Base-by-base conservation (phyloP, 2,113 vertebrate genomes). In the Sphyrna mokarran region DNA sequence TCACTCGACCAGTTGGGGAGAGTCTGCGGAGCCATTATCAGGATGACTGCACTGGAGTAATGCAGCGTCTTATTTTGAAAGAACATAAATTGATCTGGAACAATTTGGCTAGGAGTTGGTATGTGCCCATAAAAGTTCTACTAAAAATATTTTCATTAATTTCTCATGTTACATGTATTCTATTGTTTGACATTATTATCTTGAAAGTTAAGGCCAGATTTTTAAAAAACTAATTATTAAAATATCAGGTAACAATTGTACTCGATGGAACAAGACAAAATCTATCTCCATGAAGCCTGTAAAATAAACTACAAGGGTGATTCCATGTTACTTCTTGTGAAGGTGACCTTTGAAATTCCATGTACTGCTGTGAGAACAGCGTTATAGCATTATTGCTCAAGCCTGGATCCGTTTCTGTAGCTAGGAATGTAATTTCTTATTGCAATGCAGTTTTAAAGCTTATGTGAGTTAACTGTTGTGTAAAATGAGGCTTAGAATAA, bases 21-120 rank as follows among this genome's bases (percentile, higher is more conserved):
- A 96, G 97, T 4, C 96, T 99, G 69, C 97, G 96, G 37, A 98
- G 98, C 96, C 97, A 97, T 61, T 98, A 98, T 96, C 97, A 98
- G 89, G 96, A 96, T 70, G 97, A 98, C 95, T 97, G 98, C 91
- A 95, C 95, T 43, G 98, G 98, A 0, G 98, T 99, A 95, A 97
- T 99, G 93, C 98, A 98, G 97, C 98, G 97, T 95, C 97, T 98
- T 94, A 96, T 98, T n/a, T 96, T 98, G 94, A 98, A 96, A 40
- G 98, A 99, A 94, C 98, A 98, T 96, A 98, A 97, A 66, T 97
- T 98, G 90, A 96, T 99, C 95, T 99, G 98, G 98, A 99, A 98
- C 96, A 96, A 96, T 96, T 80, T 98, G 85, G 97, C 97, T 95
- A 97, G 97, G 2, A 97, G 96, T 96, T 99, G 98, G 98, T 99